Evolutionary conservation across 2,797 vertebrate genomes (phyloP).

Genomic region (Aphelocoma californica): DNA sequence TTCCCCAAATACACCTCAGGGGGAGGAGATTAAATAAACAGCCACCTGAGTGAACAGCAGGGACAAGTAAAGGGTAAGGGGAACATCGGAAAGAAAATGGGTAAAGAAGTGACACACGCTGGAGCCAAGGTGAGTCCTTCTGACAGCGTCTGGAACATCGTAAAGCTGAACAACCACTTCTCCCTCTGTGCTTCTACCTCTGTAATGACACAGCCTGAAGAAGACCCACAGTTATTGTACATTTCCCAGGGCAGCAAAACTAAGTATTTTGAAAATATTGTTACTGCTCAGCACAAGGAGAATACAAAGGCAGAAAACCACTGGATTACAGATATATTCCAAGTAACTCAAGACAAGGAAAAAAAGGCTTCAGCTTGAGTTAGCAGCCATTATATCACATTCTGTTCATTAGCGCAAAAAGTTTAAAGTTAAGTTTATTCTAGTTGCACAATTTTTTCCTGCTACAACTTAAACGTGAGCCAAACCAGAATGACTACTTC

Average conservation of each 20-base stretch:
- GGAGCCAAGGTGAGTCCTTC: background rate
- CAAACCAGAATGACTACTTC: slow-evolving; percentile 31
- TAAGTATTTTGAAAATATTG: background rate
- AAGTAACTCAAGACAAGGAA: slow-evolving; percentile 18
- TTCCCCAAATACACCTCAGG: background rate
- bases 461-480: background rate
- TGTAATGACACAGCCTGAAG: background rate
- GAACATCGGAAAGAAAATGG: background rate
- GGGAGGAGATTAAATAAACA: background rate
- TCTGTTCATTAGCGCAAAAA: background rate
- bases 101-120: background rate
- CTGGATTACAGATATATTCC: slow-evolving; percentile 3
- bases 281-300: background rate
- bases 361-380: background rate
- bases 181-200: background rate
- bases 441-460: slow-evolving; percentile 40
- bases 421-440: background rate
- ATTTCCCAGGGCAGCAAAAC: background rate
- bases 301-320: background rate
- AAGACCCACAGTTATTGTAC: background rate
- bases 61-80: background rate
- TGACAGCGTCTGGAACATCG: background rate
- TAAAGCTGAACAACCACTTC: background rate
- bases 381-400: background rate
- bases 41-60: background rate